Base-by-base conservation (phyloP, 2,113 vertebrate species). In the Microcebus ravelobensis region DNA sequence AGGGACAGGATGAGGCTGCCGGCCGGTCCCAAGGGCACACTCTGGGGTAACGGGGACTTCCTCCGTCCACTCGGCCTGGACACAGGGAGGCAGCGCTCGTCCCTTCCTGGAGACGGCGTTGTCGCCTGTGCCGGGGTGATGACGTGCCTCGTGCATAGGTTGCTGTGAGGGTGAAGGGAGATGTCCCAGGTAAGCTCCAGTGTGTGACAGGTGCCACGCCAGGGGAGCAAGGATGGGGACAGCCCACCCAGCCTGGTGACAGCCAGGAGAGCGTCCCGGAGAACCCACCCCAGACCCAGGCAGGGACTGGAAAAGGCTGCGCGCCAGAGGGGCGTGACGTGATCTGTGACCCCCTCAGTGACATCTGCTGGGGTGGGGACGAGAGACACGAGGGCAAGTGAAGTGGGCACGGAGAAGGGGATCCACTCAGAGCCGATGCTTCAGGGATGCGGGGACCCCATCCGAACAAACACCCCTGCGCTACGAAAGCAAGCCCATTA, bases 21-120 rank as follows among this genome's bases (percentile, higher is more conserved):
- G 50, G 77, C 31, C 2, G 50, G 91, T 94, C 96, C 95, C 95
- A 73, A 91, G 96, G 52, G 81, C 88, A 45, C 10, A 73, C 71
- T 57, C 65, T 0, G 11, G 59, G 42, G 45, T 34, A 31, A 70
- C 15, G 10, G 93, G 94, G 57, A 90, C 95, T 96, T 96, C 92
- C 90, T 34, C 42, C 31, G n/a, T 2, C 31, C 13, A 4, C 27
- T 21, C 67, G 15, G 77, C 91, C 13, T 3, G 77, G 65, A 68
- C 34, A 3, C 0, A 13, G 79, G 25, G 68, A 25, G 3, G 77
- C 10, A 48, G 55, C 12, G 3, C 45, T 36, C 11, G 8, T 29
- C 20, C 1, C 31, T 15, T 74, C n/a, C 59, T 59, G 36, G 88
- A 63, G 25, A 4, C 6, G 27, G 39, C 36, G 8, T 50, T 42